A percentile compares a stretch with the other conserved stretches of the same genome.
These are phyloP conservation scores for Todiramphus saurophagus DNA, from an alignment of 2,113 vertebrate species.

Conservation along the genomic window DNA sequence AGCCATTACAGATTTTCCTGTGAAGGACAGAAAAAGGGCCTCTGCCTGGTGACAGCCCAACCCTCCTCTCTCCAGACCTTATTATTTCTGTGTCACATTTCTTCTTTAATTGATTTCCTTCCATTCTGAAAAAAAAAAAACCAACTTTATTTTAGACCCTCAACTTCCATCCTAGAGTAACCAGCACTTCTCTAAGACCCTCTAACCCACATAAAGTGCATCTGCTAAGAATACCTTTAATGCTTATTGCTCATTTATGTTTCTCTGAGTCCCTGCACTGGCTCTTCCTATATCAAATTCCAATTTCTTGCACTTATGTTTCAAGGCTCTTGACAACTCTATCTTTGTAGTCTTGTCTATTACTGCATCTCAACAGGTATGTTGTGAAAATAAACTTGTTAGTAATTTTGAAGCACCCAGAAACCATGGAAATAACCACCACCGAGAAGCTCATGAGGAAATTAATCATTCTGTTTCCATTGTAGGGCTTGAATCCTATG, in stretches of 20 bases:
- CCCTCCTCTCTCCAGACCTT: not conserved
- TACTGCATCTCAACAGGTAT: not conserved
- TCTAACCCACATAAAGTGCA: not conserved
- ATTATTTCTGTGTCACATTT: not conserved
- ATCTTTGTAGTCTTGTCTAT: not conserved
- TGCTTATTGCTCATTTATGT: not conserved
- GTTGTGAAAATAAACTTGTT: not conserved
- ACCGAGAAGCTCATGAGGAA: not conserved
- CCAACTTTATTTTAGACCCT: not conserved
- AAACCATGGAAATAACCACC: not conserved
- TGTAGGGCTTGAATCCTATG: not conserved
- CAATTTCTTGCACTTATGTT: not conserved
- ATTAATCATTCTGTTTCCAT: not conserved
- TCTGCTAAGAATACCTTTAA: not conserved
- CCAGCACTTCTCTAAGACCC: not conserved
- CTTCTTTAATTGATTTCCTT: not conserved
- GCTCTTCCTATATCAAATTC: not conserved
- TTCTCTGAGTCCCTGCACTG: not conserved
- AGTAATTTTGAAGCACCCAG: slow-evolving; percentile 11
- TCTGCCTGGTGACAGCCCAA: not conserved
- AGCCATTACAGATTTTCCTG: not conserved
- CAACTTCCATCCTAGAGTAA: not conserved
- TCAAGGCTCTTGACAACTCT: not conserved
- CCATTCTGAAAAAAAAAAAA: not conserved
- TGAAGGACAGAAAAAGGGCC: not conserved